Evolutionary conservation across 2,888 invertebrate genomes (phyloP).

Genomic region (Folsomia manolachei): DNA sequence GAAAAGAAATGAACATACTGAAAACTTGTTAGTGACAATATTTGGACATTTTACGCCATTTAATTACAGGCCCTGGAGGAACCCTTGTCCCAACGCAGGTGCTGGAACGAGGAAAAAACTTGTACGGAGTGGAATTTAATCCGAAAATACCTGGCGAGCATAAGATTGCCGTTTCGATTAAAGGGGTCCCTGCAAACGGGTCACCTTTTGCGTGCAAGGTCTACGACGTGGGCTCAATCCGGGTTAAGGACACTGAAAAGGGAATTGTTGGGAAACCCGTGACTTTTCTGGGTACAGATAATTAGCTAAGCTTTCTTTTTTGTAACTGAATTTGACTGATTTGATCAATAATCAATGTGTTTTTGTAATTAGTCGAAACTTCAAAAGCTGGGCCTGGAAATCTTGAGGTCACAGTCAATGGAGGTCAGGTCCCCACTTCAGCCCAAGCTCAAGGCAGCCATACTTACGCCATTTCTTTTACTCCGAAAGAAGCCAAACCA

Average conservation of each 20-base stretch:
- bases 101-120: slow-evolving; percentile 92
- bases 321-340: not conserved
- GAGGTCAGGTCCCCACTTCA: slow-evolving; percentile 92
- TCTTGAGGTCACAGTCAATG: slow-evolving; percentile 96
- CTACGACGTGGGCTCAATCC: slow-evolving; percentile 89
- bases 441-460: slow-evolving; percentile 96
- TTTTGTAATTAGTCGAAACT: too few species aligned
- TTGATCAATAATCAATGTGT: not conserved
- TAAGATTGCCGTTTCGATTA: slow-evolving; percentile 67
- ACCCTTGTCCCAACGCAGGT: slow-evolving; percentile 80
- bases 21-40: not conserved
- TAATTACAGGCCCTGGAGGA: slow-evolving; percentile 64
- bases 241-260: slow-evolving; percentile 84
- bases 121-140: slow-evolving; percentile 85
- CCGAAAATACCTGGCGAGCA: slow-evolving; percentile 55
- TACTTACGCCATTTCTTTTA: slow-evolving; percentile 94
- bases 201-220: slow-evolving; percentile 94
- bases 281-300: slow-evolving; percentile 73
- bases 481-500: slow-evolving; percentile 83
- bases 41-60: slow-evolving; percentile 12
- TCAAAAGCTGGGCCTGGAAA: slow-evolving; percentile 98
- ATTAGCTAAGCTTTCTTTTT: slow-evolving; percentile 62
- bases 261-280: slow-evolving; percentile 87
- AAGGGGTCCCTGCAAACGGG: slow-evolving; percentile 59
- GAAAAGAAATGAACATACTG: slow-evolving; percentile 1